Evolutionary conservation across 2,113 vertebrate genomes (phyloP), one percentile per base, ranked within the genome.

Genomic region (Pycnonotus jocosus): DNA sequence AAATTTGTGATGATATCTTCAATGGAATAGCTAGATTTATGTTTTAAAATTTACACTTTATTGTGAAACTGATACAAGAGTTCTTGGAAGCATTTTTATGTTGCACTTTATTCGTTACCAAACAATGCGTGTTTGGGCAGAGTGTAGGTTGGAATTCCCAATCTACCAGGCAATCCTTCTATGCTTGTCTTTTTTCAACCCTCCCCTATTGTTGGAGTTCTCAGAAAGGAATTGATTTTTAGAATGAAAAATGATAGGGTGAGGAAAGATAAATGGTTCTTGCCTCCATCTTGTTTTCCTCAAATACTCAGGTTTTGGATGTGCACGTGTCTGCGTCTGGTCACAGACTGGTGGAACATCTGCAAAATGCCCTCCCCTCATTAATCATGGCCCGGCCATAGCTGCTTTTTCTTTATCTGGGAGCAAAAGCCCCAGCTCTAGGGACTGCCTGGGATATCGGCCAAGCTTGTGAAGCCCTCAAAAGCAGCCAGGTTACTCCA

Each of bases 91-190:
- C 10, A 27, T 51, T 93, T 90, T 90, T 65, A 2, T n/a, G 7
- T 66, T 70, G 37, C 2, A 11, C 14, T 44, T 86, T 4, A 24
- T 60, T 22, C 1, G 0, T 56, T 77, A 81, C 48, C 20, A 54
- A 86, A 16, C 0, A 7, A 2, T 14, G 17, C 2, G 5, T 18
- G 48, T 58, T 62, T 61, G 58, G 5, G 27, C 1, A 0, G n/a
- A 77, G 8, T 1, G 0, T 50, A 24, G 11, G 8, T 1, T 65
- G 60, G 64, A 66, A 68, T 38, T 69, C 40, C 33, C 11, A 23
- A 1, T 83, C 54, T 92, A 20, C 18, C 1, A 3, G 20, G 10
- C 20, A 30, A 4, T 53, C 18, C 22, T 80, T 53, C 22, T 5
- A 1, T 70, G 33, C 16, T 84, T 91, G 20, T 70, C 40, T 53